phyloP scores from a whole-genome alignment of 2,888 invertebrate genomes.

The Horisme vitalbata region DNA sequence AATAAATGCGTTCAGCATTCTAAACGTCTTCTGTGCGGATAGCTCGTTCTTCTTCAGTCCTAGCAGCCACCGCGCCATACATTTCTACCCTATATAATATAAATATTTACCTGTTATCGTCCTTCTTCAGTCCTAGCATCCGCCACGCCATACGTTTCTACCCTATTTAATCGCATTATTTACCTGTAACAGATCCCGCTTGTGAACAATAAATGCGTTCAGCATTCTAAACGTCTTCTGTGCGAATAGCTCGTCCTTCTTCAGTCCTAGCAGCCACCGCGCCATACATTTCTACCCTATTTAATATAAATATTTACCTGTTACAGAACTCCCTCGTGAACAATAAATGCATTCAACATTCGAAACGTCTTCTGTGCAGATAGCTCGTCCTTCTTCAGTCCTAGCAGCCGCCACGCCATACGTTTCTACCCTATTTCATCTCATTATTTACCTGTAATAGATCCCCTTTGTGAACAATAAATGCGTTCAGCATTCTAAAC shows the following conservation, averaged over 20 bases:
- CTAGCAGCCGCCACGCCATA: constrained; percentile 97
- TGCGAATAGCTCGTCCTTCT: too few relatives aligned
- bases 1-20: too few relatives aligned
- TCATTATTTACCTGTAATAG: constrained; percentile 80
- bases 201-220: too few relatives aligned
- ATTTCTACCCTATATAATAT: constrained; percentile 87
- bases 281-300: constrained; percentile 96
- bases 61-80: constrained; percentile 97
- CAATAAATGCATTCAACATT: constrained; percentile 96
- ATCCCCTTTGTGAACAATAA: constrained; percentile 96
- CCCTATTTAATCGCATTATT: too few relatives aligned
- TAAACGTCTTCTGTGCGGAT: too few relatives aligned
- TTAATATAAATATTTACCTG: constrained; percentile 55
- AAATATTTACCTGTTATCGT: constrained; percentile 51
- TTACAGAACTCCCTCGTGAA: constrained; percentile 94
- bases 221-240: too few relatives aligned
- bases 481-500: constrained; percentile 96
- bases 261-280: constrained; percentile 96
- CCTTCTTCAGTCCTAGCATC: too few relatives aligned
- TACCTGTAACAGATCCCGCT: neutral
- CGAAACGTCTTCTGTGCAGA: constrained; percentile 97
- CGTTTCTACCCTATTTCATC: constrained; percentile 89
- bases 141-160: too few relatives aligned
- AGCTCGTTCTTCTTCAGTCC: constrained; percentile 96
- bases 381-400: constrained; percentile 92